Conservation (phyloP, 2,797 vertebrate species). For the Triplophysa yarkandensis region DNA sequence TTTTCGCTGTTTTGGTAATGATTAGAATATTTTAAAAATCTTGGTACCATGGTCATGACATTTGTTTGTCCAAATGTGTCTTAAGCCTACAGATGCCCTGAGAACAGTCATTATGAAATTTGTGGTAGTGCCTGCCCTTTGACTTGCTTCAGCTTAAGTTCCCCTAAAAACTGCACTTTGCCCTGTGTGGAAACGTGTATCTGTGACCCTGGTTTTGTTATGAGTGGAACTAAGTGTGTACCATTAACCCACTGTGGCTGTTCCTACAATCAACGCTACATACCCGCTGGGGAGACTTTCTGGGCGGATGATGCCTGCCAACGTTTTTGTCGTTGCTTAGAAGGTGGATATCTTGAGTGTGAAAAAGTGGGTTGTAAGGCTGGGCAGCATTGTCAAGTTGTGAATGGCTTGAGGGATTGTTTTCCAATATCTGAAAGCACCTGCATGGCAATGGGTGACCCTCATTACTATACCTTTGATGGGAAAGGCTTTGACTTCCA, state of each 20-base stretch:
- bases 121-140: slow-evolving; percentile 75
- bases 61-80: slow-evolving; percentile 13
- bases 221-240: slow-evolving; percentile 66
- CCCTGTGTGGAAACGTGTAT: slow-evolving; percentile 72
- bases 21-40: neutral
- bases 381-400: slow-evolving; percentile 61
- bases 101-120: slow-evolving; percentile 72
- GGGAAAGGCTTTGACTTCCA: slow-evolving; percentile 67
- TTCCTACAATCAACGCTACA: slow-evolving; percentile 62
- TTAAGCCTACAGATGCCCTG: slow-evolving; percentile 68
- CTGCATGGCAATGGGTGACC: slow-evolving; percentile 70
- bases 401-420: slow-evolving; percentile 66
- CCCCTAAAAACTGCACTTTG: slow-evolving; percentile 64
- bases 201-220: slow-evolving; percentile 70
- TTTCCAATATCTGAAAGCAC: slow-evolving; percentile 62
- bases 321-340: slow-evolving; percentile 63
- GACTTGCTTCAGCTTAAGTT: slow-evolving; percentile 66
- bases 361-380: slow-evolving; percentile 55
- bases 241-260: slow-evolving; percentile 68
- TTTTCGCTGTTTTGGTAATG: neutral
- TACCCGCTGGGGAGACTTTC: slow-evolving; percentile 65
- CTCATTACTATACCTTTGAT: slow-evolving; percentile 74
- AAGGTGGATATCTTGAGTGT: slow-evolving; percentile 60
- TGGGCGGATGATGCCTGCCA: slow-evolving; percentile 68
- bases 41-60: neutral